Conservation (phyloP, 2,888 invertebrate genomes). For the Trachelus tabidus region DNA sequence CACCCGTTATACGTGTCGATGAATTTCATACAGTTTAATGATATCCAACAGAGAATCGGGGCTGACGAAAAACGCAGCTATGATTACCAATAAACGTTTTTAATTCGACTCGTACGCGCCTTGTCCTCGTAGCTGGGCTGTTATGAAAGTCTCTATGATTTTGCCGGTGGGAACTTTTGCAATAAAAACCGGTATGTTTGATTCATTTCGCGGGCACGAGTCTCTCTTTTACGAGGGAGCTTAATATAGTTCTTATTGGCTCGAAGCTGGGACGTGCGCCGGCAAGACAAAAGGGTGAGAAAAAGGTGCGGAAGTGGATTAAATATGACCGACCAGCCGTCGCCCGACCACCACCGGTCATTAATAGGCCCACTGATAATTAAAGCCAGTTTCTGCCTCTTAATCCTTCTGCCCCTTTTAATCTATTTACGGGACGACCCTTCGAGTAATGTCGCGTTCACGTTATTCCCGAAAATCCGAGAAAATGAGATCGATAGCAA, state of each 20-base stretch:
- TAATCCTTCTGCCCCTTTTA: not conserved
- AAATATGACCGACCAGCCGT: not conserved
- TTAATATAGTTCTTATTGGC: constrained; percentile 3
- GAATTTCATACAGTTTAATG: not conserved
- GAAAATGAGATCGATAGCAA: not conserved
- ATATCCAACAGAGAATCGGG: not conserved
- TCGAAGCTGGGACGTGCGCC: not conserved
- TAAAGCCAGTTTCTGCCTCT: not conserved
- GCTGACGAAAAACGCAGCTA: not conserved
- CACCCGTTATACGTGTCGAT: not conserved
- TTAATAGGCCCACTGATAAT: not conserved
- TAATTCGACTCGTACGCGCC: not conserved
- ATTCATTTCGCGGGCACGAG: not conserved
- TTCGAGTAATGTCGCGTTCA: not conserved
- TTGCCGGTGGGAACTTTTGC: not conserved
- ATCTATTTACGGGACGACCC: not conserved
- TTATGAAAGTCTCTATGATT: not conserved
- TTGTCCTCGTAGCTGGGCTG: not conserved
- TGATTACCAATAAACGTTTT: not conserved
- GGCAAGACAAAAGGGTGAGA: constrained; percentile 1
- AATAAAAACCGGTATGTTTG: constrained; percentile 2
- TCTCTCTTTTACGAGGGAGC: not conserved
- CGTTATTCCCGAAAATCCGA: not conserved
- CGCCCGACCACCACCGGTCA: not conserved
- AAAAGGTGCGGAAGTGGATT: not conserved